Percentiles rank a stretch among this genome's conserved stretches.
Evolutionary conservation across 2,113 vertebrate genomes (phyloP).

Genomic region (Nothoprocta perdicaria): DNA sequence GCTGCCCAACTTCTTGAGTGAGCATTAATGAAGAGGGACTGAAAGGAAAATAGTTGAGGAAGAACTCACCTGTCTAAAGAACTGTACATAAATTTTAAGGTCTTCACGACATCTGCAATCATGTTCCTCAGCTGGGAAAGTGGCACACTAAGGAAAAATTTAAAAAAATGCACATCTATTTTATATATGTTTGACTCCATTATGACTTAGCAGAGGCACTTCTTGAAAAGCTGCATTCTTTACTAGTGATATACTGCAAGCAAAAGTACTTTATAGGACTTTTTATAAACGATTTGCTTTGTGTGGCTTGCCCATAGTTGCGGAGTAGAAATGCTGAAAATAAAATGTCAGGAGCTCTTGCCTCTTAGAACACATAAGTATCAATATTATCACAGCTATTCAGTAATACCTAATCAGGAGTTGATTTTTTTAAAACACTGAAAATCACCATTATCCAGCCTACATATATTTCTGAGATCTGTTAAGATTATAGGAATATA

Average conservation of each 20-base stretch:
- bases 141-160: conserved; percentile 82
- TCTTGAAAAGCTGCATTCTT: not conserved
- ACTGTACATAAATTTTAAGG: conserved; percentile 90
- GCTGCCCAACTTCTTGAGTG: not conserved
- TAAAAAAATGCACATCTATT: not conserved
- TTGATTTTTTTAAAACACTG: not conserved
- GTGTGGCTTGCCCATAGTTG: not conserved
- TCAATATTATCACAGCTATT: not conserved
- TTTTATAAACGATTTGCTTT: not conserved
- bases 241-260: not conserved
- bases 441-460: not conserved
- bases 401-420: not conserved
- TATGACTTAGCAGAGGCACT: not conserved
- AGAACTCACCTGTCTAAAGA: conserved; percentile 88
- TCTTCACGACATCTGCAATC: conserved; percentile 84
- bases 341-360: not conserved
- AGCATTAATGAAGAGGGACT: not conserved
- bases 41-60: not conserved
- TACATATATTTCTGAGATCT: not conserved
- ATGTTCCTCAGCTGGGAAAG: conserved; percentile 88
- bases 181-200: not conserved
- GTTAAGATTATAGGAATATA: not conserved
- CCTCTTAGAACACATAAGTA: not conserved
- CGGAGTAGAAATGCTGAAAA: not conserved
- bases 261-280: not conserved